Percentiles rank a stretch among this genome's conserved stretches.
These are phyloP conservation scores for Centropyge bicolor DNA, from an alignment of 2,797 vertebrate genomes.

Conservation along the genomic window DNA sequence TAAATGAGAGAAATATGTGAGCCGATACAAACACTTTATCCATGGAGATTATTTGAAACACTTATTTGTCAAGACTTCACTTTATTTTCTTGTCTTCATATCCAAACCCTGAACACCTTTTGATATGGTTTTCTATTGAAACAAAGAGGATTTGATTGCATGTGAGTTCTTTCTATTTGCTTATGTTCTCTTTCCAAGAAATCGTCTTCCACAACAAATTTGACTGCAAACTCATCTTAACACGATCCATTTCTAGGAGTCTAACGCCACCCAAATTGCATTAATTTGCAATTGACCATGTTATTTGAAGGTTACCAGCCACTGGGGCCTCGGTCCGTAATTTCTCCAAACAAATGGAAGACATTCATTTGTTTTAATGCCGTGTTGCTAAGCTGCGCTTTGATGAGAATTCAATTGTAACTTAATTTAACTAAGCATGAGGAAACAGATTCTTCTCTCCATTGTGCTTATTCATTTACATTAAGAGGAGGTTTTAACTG, in stretches of 20 bases:
- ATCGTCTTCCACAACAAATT: conserved; percentile 37
- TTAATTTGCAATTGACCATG: conserved; percentile 60
- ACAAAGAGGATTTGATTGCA: conserved; percentile 16
- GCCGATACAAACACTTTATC: background rate
- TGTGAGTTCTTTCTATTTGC: conserved; percentile 21
- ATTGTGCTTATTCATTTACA: conserved; percentile 8
- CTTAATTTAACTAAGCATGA: conserved; percentile 57
- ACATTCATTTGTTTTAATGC: conserved; percentile 64
- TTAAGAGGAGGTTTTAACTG: conserved; percentile 23
- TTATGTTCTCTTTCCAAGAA: conserved; percentile 37
- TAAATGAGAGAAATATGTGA: background rate
- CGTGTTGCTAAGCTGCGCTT: conserved; percentile 32
- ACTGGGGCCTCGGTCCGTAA: conserved; percentile 24
- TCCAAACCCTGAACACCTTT: background rate
- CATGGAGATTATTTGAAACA: background rate
- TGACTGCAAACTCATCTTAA: conserved; percentile 18
- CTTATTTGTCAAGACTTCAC: background rate
- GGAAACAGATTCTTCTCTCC: conserved; percentile 14
- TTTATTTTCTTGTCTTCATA: background rate
- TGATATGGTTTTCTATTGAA: conserved; percentile 6
- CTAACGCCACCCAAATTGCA: conserved; percentile 51
- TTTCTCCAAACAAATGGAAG: conserved; percentile 60
- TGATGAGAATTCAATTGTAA: conserved; percentile 73
- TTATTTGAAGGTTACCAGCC: conserved; percentile 57
- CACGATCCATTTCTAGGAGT: conserved; percentile 38